Conservation (phyloP, 2,888 invertebrate species). For the Hymenopus coronatus region DNA sequence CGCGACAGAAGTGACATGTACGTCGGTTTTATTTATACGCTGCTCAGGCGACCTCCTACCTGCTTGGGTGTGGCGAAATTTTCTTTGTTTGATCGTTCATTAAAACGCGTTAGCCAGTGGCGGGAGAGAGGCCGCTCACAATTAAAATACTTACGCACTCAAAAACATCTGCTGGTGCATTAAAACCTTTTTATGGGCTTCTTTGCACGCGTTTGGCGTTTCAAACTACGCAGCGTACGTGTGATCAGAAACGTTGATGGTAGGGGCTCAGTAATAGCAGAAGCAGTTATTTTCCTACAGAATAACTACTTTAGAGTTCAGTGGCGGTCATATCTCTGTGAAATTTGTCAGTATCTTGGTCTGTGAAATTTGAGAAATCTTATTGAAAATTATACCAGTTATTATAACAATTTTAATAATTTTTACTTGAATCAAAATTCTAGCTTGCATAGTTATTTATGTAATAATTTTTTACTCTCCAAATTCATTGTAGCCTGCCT, state of each 20-base stretch:
- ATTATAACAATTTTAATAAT: too few species aligned
- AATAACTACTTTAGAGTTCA: neutral
- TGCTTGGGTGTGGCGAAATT: neutral
- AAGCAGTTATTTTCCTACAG: neutral
- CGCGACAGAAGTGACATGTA: neutral
- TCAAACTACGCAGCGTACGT: neutral
- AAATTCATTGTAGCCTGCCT: too few species aligned
- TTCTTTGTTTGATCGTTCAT: neutral
- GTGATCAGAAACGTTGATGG: neutral
- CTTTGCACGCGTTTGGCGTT: neutral
- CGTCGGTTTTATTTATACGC: neutral
- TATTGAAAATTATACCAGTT: too few species aligned
- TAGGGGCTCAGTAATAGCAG: neutral
- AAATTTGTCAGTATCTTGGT: too few species aligned
- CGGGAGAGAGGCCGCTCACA: neutral
- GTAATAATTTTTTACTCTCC: too few species aligned
- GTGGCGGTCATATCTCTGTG: neutral
- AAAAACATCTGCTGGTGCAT: neutral
- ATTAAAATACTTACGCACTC: neutral
- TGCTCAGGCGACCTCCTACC: neutral
- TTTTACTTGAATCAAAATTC: too few species aligned
- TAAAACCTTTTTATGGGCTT: neutral
- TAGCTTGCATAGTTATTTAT: too few species aligned
- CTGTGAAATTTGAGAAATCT: too few species aligned
- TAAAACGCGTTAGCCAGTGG: neutral